Percentiles rank a stretch among this genome's conserved stretches.
Evolutionary conservation across 1,140 invertebrate genomes (phyloP).

Genomic region (Arion vulgaris): DNA sequence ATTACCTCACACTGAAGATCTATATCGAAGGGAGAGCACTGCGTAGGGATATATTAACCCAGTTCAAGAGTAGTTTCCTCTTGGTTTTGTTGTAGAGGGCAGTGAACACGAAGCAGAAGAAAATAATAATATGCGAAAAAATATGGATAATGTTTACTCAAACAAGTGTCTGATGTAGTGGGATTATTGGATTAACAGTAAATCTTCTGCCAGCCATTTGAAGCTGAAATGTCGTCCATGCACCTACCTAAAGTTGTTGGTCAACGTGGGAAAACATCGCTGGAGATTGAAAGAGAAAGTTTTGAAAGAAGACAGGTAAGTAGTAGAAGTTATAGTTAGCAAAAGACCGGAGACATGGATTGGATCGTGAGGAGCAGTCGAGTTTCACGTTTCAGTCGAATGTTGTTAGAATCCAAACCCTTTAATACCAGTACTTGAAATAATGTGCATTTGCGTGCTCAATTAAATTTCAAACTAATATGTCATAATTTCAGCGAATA

Average conservation of each 20-base stretch:
- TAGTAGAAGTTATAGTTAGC: no score
- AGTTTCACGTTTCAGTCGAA: no score
- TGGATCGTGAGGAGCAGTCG: no score
- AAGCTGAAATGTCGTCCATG: constrained; percentile 59
- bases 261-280: constrained; percentile 60
- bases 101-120: constrained; percentile 13
- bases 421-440: no score
- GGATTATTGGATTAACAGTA: not conserved
- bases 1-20: no score
- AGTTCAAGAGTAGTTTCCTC: constrained; percentile 6
- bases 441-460: no score
- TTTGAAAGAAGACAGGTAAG: constrained; percentile 69
- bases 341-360: no score
- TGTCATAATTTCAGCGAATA: no score
- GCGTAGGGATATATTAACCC: no score
- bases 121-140: not conserved
- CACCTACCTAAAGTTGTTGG: constrained; percentile 63
- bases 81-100: constrained; percentile 18
- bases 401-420: no score
- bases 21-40: no score
- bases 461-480: no score
- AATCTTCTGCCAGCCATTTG: not conserved
- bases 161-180: not conserved
- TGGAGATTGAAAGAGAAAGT: constrained; percentile 67
- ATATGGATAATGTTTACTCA: not conserved